These are phyloP conservation scores for Armadillidium nasatum DNA, from an alignment of 1,140 invertebrate genomes.

Conservation along the genomic window DNA sequence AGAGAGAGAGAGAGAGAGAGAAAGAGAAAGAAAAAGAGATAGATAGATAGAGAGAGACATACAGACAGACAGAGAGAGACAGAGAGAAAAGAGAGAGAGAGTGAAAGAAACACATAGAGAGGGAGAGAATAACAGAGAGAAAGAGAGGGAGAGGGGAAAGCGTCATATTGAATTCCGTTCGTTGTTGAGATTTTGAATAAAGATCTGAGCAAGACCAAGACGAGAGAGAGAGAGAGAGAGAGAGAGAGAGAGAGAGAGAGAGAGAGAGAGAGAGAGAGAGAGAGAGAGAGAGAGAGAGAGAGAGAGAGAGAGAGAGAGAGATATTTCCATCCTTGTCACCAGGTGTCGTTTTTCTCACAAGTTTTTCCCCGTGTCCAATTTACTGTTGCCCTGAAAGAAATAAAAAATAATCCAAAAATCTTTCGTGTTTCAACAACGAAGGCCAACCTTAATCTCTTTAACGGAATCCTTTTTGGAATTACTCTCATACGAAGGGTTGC, in stretches of 20 bases:
- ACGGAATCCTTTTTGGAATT: too few species aligned
- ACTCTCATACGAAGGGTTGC: too few species aligned
- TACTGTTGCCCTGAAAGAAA: neutral
- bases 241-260: neutral
- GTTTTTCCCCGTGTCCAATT: neutral
- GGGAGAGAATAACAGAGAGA: too few species aligned
- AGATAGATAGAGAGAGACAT: too few species aligned
- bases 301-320: neutral
- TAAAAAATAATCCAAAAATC: neutral
- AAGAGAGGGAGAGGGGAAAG: neutral
- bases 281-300: neutral
- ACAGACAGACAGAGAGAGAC: too few species aligned
- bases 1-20: neutral
- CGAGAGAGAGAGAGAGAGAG: neutral
- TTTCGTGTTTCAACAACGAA: too few species aligned
- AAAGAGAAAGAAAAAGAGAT: too few species aligned
- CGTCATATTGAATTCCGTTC: conserved; percentile 7
- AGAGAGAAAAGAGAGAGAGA: too few species aligned
- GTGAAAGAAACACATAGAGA: too few species aligned
- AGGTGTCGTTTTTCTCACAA: neutral
- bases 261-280: neutral
- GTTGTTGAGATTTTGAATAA: neutral
- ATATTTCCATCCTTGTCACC: neutral
- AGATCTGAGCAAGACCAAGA: neutral
- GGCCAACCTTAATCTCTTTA: too few species aligned